phyloP scores from a whole-genome alignment of 1,140 invertebrate genomes.

The Listronotus bonariensis region DNA sequence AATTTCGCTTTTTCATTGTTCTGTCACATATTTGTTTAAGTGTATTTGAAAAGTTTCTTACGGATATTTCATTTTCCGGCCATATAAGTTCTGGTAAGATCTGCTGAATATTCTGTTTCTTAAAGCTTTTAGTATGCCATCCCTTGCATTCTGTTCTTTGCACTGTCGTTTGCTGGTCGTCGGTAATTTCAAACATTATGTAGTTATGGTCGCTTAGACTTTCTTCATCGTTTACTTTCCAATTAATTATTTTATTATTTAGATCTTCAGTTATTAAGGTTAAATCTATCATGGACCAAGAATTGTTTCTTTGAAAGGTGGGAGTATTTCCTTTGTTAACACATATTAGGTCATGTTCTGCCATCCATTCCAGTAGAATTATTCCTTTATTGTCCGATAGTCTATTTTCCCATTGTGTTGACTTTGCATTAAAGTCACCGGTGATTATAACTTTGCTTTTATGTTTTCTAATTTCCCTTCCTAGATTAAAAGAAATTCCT shows the following conservation, averaged over 20 bases:
- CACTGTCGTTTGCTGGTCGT: neutral
- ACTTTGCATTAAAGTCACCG: neutral
- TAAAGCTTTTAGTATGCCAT: no score
- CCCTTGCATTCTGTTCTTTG: no score
- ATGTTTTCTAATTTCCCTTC: neutral
- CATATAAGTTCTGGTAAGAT: no score
- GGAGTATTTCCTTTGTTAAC: neutral
- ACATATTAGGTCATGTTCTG: no score
- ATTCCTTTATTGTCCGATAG: neutral
- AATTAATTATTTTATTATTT: neutral
- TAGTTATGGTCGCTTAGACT: neutral
- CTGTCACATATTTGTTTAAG: no score
- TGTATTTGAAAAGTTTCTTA: no score
- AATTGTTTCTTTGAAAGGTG: neutral
- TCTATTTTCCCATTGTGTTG: neutral
- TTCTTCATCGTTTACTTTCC: neutral
- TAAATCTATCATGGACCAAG: neutral
- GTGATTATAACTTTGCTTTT: neutral
- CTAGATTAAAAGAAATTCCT: neutral
- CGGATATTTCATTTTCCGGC: no score
- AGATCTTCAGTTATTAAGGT: neutral
- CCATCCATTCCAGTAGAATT: neutral
- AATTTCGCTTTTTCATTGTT: no score
- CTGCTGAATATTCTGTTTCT: no score
- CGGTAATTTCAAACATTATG: neutral